Conservation (phyloP, 2,888 invertebrate species). For the Laothoe populi region DNA sequence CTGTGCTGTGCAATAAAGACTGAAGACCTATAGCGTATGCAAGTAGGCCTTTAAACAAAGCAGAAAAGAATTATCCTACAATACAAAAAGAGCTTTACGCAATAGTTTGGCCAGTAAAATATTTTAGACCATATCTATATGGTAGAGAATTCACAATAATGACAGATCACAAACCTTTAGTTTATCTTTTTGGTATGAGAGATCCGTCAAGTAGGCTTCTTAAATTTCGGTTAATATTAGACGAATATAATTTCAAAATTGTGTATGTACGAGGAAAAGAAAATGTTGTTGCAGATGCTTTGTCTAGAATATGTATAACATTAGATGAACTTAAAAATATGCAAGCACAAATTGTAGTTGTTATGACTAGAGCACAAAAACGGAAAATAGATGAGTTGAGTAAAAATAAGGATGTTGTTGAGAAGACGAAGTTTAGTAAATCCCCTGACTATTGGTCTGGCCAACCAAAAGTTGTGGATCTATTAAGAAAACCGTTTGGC, state of each 20-base stretch:
- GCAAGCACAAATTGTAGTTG: constrained; percentile 1
- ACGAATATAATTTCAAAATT: constrained; percentile 32
- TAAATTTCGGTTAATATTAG: constrained; percentile 31
- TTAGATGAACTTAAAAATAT: constrained; percentile 5
- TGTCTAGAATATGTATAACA: no score
- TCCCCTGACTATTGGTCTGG: constrained; percentile 32
- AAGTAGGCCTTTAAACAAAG: constrained; percentile 32
- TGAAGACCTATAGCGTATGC: constrained; percentile 30
- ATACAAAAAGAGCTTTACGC: constrained; percentile 33
- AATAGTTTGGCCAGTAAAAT: constrained; percentile 32
- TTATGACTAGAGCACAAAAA: constrained; percentile 6
- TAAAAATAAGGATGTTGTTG: constrained; percentile 1
- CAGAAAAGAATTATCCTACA: constrained; percentile 30
- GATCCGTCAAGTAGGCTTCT: constrained; percentile 33
- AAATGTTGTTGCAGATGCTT: no score
- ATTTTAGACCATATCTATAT: constrained; percentile 27
- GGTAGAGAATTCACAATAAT: no score
- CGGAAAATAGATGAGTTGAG: not conserved
- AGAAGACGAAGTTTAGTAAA: constrained; percentile 26
- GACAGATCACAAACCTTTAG: constrained; percentile 32
- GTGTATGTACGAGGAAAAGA: no score
- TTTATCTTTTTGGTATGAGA: constrained; percentile 32
- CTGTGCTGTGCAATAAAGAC: constrained; percentile 31
- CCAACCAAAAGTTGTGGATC: constrained; percentile 36
- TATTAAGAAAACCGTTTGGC: constrained; percentile 34